phyloP scores from a whole-genome alignment of 2,888 invertebrate genomes.

The Eucera pruinosa region DNA sequence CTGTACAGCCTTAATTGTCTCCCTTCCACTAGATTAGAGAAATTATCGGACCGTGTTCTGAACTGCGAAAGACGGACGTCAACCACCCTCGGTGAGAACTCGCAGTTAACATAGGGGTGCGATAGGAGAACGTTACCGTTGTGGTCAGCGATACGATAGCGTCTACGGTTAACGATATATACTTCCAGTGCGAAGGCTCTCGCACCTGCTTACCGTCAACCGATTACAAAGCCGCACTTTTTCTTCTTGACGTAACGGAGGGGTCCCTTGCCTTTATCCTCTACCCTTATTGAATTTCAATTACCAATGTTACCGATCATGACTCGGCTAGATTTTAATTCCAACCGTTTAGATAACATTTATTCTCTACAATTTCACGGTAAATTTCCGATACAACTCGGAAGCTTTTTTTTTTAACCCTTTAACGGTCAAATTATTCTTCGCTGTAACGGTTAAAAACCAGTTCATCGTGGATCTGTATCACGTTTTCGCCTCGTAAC shows the following conservation, averaged over 20 bases:
- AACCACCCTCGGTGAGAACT: conserved; percentile 63
- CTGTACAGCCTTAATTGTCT: conserved; percentile 49
- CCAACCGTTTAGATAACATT: neutral
- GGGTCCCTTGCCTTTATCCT: conserved; percentile 8
- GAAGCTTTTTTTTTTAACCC: no score
- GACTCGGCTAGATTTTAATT: conserved; percentile 13
- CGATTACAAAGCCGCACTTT: conserved; percentile 58
- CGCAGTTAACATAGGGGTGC: conserved; percentile 69
- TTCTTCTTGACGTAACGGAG: conserved; percentile 53
- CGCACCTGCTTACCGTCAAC: conserved; percentile 60
- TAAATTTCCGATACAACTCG: no score
- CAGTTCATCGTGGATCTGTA: no score
- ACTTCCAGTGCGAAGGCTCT: conserved; percentile 45
- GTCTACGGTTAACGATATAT: conserved; percentile 47
- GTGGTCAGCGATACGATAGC: conserved; percentile 60
- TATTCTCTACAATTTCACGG: no score
- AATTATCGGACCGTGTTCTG: conserved; percentile 56
- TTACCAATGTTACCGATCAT: conserved; percentile 21
- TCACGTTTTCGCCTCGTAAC: no score
- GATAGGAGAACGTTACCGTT: conserved; percentile 65
- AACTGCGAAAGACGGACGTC: conserved; percentile 64
- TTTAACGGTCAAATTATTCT: no score
- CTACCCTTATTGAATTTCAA: conserved; percentile 51
- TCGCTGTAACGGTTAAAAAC: no score
- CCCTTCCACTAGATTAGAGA: conserved; percentile 47